phyloP scores from a whole-genome alignment of 2,797 vertebrate species.

The Scomberomorus guttatus region DNA sequence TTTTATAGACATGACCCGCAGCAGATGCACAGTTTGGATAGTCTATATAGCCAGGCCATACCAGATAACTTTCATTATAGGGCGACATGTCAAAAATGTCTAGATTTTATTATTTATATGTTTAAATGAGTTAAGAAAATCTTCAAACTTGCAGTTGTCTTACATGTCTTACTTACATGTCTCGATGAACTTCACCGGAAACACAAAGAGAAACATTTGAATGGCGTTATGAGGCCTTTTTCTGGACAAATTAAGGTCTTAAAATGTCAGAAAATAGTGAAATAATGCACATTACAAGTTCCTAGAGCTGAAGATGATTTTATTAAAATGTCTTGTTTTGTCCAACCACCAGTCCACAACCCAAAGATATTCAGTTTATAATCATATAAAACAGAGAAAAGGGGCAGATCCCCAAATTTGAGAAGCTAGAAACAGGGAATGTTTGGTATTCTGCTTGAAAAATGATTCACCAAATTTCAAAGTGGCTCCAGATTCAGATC shows the following conservation, averaged over 20 bases:
- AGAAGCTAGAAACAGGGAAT: too few species aligned
- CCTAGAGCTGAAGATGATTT: too few species aligned
- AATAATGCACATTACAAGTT: too few species aligned
- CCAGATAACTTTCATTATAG: constrained; percentile 89
- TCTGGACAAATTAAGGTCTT: not conserved
- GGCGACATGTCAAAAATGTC: constrained; percentile 88
- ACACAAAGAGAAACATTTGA: constrained; percentile 15
- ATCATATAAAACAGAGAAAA: too few species aligned
- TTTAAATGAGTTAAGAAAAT: constrained; percentile 91
- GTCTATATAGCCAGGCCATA: constrained; percentile 91
- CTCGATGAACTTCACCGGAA: constrained; percentile 51
- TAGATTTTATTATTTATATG: constrained; percentile 93
- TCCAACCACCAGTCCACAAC: too few species aligned
- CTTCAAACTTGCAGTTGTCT: constrained; percentile 84
- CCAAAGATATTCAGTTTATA: too few species aligned
- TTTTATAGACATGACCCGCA: constrained; percentile 99
- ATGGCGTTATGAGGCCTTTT: not conserved
- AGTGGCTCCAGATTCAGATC: not conserved
- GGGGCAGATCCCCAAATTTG: too few species aligned
- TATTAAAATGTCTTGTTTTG: too few species aligned
- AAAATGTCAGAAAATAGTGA: not conserved
- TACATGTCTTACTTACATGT: constrained; percentile 79
- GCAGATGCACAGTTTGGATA: constrained; percentile 96
- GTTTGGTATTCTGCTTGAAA: too few species aligned
- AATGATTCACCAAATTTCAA: too few species aligned